Evolutionary conservation across 2,797 vertebrate species (phyloP).

Genomic region (Alosa sapidissima): DNA sequence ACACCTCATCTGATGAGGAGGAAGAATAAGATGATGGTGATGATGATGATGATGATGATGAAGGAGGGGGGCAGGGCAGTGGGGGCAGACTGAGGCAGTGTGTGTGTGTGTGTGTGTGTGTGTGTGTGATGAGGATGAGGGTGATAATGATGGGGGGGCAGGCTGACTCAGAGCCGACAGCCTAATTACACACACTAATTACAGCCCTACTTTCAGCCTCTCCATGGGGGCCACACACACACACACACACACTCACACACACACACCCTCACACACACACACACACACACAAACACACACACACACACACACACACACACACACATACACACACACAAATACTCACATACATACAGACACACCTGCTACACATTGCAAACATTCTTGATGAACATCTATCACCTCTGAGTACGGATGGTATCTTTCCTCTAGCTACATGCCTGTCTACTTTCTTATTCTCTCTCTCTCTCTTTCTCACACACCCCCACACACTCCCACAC

Average conservation of each 20-base stretch:
- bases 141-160: neutral
- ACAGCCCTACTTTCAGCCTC: slow-evolving; percentile 50
- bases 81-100: neutral
- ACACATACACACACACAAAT: neutral
- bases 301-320: neutral
- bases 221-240: slow-evolving; percentile 37
- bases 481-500: slow-evolving; percentile 66
- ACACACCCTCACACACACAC: neutral
- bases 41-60: slow-evolving; percentile 2
- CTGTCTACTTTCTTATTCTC: slow-evolving; percentile 37
- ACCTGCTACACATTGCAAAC: neutral
- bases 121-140: neutral
- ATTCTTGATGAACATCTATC: neutral
- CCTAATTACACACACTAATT: slow-evolving; percentile 52
- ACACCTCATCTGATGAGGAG: too few species aligned
- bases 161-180: slow-evolving; percentile 43
- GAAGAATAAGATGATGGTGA: too few species aligned
- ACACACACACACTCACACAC: neutral
- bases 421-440: slow-evolving; percentile 15
- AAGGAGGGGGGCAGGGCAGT: neutral
- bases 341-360: neutral
- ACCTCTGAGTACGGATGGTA: neutral
- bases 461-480: slow-evolving; percentile 51
- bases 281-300: neutral
- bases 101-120: slow-evolving; percentile 21